phyloP scores from a whole-genome alignment of 2,797 vertebrate species.

The Odontamblyopus lacepedii region DNA sequence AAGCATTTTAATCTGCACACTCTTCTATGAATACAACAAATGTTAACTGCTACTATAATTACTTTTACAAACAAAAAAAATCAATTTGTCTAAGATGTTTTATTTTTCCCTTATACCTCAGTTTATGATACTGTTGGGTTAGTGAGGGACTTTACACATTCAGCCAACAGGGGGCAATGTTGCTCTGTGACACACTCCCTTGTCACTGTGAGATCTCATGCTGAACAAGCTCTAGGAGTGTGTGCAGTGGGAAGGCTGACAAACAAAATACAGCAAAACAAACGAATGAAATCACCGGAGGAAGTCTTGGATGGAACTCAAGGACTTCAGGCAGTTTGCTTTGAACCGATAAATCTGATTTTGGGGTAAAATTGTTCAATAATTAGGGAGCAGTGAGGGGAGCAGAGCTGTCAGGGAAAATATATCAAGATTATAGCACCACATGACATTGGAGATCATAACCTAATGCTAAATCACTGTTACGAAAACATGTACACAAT shows the following conservation, averaged over 20 bases:
- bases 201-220: slow-evolving; percentile 21
- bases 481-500: too few relatives aligned
- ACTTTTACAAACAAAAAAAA: neutral
- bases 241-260: slow-evolving; percentile 50
- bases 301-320: slow-evolving; percentile 57
- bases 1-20: neutral
- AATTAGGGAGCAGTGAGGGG: slow-evolving; percentile 67
- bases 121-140: slow-evolving; percentile 11
- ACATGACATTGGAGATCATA: too few relatives aligned
- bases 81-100: too few relatives aligned
- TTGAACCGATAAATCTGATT: slow-evolving; percentile 69
- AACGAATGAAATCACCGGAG: slow-evolving; percentile 65
- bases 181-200: slow-evolving; percentile 60
- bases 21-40: neutral
- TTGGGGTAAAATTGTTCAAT: slow-evolving; percentile 71
- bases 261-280: slow-evolving; percentile 67
- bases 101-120: too few relatives aligned
- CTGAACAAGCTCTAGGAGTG: slow-evolving; percentile 35
- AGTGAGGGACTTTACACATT: slow-evolving; percentile 23
- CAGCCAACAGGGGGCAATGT: slow-evolving; percentile 79
- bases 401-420: slow-evolving; percentile 62
- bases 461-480: too few relatives aligned
- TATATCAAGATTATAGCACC: slow-evolving; percentile 48
- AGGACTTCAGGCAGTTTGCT: slow-evolving; percentile 69
- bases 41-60: neutral